phyloP scores from a whole-genome alignment of 92 coral and sea anemone species.

The Bergia sp. region DNA sequence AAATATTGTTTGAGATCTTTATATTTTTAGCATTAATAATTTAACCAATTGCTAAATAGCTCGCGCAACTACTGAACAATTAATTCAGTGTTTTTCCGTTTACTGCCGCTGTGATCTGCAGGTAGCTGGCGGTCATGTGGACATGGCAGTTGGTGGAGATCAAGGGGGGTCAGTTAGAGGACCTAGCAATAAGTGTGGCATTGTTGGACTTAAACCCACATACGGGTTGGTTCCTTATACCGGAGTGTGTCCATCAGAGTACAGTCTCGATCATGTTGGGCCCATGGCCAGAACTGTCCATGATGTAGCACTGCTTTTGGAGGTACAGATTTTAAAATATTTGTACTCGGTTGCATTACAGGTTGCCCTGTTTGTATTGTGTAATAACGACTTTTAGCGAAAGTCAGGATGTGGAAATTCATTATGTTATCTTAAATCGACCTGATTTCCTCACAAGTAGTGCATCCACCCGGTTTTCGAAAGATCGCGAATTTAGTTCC shows the following conservation, averaged over 20 bases:
- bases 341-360: too few species aligned
- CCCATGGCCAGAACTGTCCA: slow-evolving; percentile 75
- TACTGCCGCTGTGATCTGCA: background rate
- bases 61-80: background rate
- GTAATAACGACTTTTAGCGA: too few species aligned
- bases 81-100: too few species aligned
- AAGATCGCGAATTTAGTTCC: too few species aligned
- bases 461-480: too few species aligned
- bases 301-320: slow-evolving; percentile 64
- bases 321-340: slow-evolving; percentile 44
- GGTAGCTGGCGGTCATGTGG: slow-evolving; percentile 71
- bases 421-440: too few species aligned
- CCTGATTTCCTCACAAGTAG: too few species aligned
- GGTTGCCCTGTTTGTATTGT: too few species aligned
- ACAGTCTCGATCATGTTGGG: slow-evolving; percentile 64
- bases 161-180: slow-evolving; percentile 76
- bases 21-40: too few species aligned
- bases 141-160: slow-evolving; percentile 77
- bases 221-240: slow-evolving; percentile 72
- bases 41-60: background rate
- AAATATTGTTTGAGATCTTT: too few species aligned
- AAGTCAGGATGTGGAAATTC: too few species aligned
- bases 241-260: slow-evolving; percentile 57
- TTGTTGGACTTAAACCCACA: slow-evolving; percentile 81
- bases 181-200: slow-evolving; percentile 73